A percentile compares a stretch with the other conserved stretches of the same genome.
Conservation (phyloP, 2,113 vertebrate species). For the Crotalus viridis region DNA sequence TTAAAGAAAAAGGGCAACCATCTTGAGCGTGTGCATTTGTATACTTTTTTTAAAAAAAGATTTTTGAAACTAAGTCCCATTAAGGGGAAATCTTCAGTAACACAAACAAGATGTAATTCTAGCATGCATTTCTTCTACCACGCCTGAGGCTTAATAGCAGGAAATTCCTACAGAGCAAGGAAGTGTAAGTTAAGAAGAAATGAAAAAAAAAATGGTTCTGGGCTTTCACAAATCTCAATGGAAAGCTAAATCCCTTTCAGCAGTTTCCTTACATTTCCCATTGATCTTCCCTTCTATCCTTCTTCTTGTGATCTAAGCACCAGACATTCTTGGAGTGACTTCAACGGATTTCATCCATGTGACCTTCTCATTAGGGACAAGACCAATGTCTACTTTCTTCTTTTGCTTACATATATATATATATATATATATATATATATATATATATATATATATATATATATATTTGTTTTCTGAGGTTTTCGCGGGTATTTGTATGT, state of each 20-base stretch:
- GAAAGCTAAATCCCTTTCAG: slow-evolving; percentile 6
- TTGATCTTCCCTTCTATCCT: neutral
- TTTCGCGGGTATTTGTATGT: too few relatives aligned
- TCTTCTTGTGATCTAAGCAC: slow-evolving; percentile 4
- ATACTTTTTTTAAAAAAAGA: neutral
- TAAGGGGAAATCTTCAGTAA: neutral
- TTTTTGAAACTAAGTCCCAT: neutral
- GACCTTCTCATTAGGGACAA: slow-evolving; percentile 11
- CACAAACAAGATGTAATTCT: neutral
- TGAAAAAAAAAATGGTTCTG: neutral
- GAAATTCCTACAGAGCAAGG: neutral
- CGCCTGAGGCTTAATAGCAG: slow-evolving; percentile 4
- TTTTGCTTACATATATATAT: neutral
- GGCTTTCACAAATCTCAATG: slow-evolving; percentile 6
- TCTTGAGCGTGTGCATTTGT: neutral
- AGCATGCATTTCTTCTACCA: neutral
- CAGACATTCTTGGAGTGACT: neutral
- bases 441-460: too few relatives aligned
- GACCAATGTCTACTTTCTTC: slow-evolving; percentile 9
- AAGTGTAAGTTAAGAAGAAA: neutral
- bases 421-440: too few relatives aligned
- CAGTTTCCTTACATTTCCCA: slow-evolving; percentile 12
- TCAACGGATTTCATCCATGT: neutral
- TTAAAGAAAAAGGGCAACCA: neutral
- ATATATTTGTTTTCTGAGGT: too few relatives aligned